Evolutionary conservation across 2,113 vertebrate genomes (phyloP), one percentile per base, ranked within the genome.

Genomic region (Columba livia): DNA sequence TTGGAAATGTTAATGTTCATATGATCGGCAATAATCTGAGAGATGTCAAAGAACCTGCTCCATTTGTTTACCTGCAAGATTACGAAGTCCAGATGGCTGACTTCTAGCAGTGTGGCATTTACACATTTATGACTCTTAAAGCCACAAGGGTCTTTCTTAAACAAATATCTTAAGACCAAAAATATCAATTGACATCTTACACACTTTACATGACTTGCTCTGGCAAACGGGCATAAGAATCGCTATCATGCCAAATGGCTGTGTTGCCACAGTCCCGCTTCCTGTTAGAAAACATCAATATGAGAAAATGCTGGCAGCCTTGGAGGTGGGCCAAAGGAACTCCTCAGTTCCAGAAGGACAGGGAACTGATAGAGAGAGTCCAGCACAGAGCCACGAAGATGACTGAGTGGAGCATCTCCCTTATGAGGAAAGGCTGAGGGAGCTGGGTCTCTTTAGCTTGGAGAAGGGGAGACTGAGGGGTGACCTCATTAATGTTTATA

Each of bases 21-120:
- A 95, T 20, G 88, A 97, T 82, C 88, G 84, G 85, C 77, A 86
- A 93, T 93, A 95, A 96, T 62, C 94, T 74, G 79, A 90, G 75
- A 92, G 85, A 94, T 84, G 85, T 88, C 85, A 69, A 92, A 95
- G 88, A 94, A 42, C 31, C 71, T 73, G 44, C 48, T 28, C 56
- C 6, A 0, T 81, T 85, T 97, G 91, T 97, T 95, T 96, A 95
- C 83, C 89, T 94, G 50, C 26, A 53, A 79, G 79, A 93, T 79
- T 89, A 92, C 79, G 48, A 95, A 96, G 24, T 91, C 92, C 95
- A 96, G 93, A 95, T 91, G 93, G 66, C 79, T 60, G 42, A 80
- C 50, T 85, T 93, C 69, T 82, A 88, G 61, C 61, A 81, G 51
- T 81, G 65, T 81, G 85, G 75, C 47, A 82, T 87, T 82, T 62